Conservation (phyloP, 2,797 vertebrate species). For the Arctocebus calabarensis region DNA sequence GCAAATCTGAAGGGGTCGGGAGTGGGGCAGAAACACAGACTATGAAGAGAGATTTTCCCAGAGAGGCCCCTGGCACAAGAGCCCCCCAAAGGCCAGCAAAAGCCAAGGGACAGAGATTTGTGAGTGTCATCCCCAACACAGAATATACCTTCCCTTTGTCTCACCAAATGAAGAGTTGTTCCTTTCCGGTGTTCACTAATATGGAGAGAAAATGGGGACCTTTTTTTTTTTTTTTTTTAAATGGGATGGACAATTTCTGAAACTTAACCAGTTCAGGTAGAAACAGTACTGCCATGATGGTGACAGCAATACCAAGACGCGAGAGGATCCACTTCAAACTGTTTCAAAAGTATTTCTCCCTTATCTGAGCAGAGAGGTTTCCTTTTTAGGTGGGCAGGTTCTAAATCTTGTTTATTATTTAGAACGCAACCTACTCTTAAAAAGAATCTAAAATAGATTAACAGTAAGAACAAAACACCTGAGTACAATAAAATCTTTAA, state of each 20-base stretch:
- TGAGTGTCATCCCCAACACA: background rate
- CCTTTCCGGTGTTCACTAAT: background rate
- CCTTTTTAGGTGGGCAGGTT: background rate
- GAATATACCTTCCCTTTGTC: background rate
- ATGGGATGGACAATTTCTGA: background rate
- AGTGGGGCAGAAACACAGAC: background rate
- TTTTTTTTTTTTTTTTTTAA: background rate
- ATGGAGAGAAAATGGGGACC: background rate
- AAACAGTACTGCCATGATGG: background rate
- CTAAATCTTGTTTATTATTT: conserved; percentile 54
- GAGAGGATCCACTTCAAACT: background rate
- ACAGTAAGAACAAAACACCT: conserved; percentile 44
- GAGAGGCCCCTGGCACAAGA: background rate
- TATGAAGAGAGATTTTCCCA: background rate
- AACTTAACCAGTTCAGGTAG: conserved; percentile 26
- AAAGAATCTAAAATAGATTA: conserved; percentile 56
- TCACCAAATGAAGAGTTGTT: background rate
- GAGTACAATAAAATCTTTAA: conserved; percentile 47
- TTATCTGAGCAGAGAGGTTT: conserved; percentile 3
- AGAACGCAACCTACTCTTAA: conserved; percentile 33
- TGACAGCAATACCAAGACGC: background rate
- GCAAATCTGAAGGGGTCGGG: background rate
- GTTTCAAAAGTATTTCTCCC: background rate
- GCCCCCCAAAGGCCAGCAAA: background rate
- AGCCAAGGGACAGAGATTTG: background rate